Evolutionary conservation across 2,797 vertebrate genomes (phyloP).

Genomic region (Sebastes iracundus): DNA sequence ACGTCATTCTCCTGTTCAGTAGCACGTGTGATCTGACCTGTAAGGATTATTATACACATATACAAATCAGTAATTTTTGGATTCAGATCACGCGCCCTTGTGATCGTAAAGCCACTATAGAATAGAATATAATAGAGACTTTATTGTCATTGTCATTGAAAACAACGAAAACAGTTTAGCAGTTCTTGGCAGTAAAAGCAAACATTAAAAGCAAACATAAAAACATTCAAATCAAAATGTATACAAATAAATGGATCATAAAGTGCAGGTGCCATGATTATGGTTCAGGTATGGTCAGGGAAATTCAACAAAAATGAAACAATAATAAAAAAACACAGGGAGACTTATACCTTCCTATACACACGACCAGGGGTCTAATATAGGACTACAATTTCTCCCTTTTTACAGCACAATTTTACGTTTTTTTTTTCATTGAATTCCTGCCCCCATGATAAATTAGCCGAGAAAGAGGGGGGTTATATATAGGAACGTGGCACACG

Average conservation of each 20-base stretch:
- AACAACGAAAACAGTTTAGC: no score
- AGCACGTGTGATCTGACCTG: constrained; percentile 13
- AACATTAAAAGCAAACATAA: no score
- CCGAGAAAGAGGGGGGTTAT: constrained; percentile 19
- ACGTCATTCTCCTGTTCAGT: constrained; percentile 17
- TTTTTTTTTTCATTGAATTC: constrained; percentile 17
- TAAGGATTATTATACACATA: not conserved
- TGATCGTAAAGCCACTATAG: not conserved
- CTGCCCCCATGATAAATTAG: constrained; percentile 46
- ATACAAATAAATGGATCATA: no score
- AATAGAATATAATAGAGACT: no score
- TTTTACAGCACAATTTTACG: constrained; percentile 8
- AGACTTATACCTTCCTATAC: not conserved
- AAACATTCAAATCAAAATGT: no score
- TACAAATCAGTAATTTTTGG: not conserved
- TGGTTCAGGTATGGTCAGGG: no score
- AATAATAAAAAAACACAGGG: not conserved
- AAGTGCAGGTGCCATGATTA: no score
- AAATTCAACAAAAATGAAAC: not conserved
- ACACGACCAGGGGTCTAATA: not conserved
- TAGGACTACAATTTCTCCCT: not conserved
- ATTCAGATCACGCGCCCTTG: not conserved
- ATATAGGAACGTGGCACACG: constrained; percentile 58
- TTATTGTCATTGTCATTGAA: no score
- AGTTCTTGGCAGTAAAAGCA: no score